Base-by-base conservation (phyloP, 2,888 invertebrate species). In the Pegoplata infirma region DNA sequence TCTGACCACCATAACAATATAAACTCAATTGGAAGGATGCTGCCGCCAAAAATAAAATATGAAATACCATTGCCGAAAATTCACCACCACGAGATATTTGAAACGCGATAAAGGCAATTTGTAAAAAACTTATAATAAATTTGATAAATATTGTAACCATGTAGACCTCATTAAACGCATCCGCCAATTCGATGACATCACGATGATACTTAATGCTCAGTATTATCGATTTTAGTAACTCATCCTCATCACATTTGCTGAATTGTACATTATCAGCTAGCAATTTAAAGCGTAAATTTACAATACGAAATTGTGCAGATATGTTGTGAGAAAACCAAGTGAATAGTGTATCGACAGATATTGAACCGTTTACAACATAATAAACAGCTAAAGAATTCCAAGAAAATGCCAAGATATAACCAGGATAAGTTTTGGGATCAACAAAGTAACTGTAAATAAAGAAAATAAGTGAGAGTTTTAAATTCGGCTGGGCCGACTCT, bases 1-100 rank as follows among this genome's bases (percentile, higher is more conserved):
- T 61, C 25, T 82, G 82, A 5, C 80, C 82, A 21, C 80, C 80
- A 23, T 66, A 64, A 47, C 81, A 80, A 21, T 82, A 82, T 16
- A 82, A 63, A 63, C 81, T 25, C 25, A 25, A 25, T 25, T 25
- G 25, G 4, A 25, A 5, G 25, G 25, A 3, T 5, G 6, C 25
- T 25, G 25, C 25, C 6, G 6, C 25, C 25, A 3, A 3, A 25
- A 25, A 25, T 5, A 3, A 25, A 5, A 25, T 25, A 25, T 25
- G 25, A 25, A 5, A 25, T 25, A 25, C 25, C 6, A 25, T 25
- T 25, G 73, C 6, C 3, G 25, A 5, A 25, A 25, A 5, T 25
- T 25, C 25, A 25, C 25, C 25, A 25, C 6, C 25, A 25, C 25
- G 4, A 25, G 25, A 25, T 40, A 25, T 3, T 6, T 5, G 25